phyloP scores from a whole-genome alignment of 1,140 invertebrate genomes.

The Archivesica marissinica region DNA sequence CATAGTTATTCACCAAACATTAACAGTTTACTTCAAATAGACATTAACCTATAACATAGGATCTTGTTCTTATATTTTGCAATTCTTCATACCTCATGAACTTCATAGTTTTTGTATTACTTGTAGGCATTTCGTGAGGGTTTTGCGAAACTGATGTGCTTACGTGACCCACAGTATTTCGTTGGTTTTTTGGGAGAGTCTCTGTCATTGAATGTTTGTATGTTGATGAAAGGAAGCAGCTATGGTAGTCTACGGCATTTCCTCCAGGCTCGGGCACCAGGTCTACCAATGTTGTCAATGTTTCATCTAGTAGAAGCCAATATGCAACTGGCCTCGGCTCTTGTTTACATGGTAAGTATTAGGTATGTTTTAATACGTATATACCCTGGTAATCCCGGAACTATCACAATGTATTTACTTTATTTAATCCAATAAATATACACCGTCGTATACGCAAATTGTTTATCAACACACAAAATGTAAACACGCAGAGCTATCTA shows the following conservation, averaged over 20 bases:
- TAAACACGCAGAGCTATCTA: not conserved
- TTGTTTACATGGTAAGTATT: slow-evolving; percentile 35
- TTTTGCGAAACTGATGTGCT: slow-evolving; percentile 12
- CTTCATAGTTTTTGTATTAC: not conserved
- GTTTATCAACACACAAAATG: too few species aligned
- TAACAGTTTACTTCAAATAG: not conserved
- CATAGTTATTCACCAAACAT: not conserved
- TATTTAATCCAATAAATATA: not conserved
- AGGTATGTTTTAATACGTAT: not conserved
- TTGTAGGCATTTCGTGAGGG: slow-evolving; percentile 23
- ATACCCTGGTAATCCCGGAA: not conserved
- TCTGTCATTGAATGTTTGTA: not conserved
- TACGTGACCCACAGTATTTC: slow-evolving; percentile 15
- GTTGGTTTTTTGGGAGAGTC: not conserved
- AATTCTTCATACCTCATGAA: not conserved
- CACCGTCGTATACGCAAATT: too few species aligned
- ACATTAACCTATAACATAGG: not conserved
- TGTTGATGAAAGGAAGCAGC: slow-evolving; percentile 22
- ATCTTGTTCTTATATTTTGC: not conserved
- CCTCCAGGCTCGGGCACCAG: not conserved
- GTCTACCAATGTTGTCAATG: not conserved
- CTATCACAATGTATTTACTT: not conserved
- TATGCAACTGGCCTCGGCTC: slow-evolving; percentile 4
- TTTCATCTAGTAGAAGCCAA: slow-evolving; percentile 23
- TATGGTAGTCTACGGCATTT: slow-evolving; percentile 15